These are phyloP conservation scores for Apodemus speciosus DNA, from an alignment of 2,113 vertebrate species.

Conservation along the genomic window DNA sequence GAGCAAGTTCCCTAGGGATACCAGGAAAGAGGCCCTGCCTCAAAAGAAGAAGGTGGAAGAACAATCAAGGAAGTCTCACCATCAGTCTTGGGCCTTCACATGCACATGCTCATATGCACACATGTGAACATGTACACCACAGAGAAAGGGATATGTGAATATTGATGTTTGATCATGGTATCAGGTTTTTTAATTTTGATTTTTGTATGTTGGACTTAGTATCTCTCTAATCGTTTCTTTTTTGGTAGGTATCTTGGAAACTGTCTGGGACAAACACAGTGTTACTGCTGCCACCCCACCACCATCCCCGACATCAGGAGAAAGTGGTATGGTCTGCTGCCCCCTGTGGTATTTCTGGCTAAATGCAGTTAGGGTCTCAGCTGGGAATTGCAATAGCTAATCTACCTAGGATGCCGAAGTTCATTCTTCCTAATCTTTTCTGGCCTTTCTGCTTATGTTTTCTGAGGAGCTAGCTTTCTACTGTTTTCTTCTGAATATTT, in stretches of 20 bases:
- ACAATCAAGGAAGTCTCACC: not conserved
- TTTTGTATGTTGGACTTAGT: conserved; percentile 26
- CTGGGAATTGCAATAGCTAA: not conserved
- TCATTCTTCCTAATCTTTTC: conserved; percentile 23
- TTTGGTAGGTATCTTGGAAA: conserved; percentile 94
- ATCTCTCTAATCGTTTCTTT: conserved; percentile 65
- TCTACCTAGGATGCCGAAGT: not conserved
- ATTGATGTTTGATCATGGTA: not conserved
- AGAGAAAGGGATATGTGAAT: not conserved
- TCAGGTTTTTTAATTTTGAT: not conserved
- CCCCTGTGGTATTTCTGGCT: not conserved
- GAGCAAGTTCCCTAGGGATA: not conserved
- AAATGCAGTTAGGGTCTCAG: not conserved
- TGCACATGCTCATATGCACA: too few relatives aligned
- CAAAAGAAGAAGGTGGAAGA: too few relatives aligned
- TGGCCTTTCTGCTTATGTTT: not conserved
- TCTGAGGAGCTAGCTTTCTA: conserved; percentile 10
- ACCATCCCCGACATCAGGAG: conserved; percentile 96
- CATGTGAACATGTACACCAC: not conserved
- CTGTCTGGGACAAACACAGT: conserved; percentile 98
- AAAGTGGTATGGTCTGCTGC: conserved; percentile 88
- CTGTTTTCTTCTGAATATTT: not conserved
- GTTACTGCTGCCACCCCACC: conserved; percentile 96
- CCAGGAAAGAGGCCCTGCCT: not conserved
- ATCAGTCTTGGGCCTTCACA: not conserved